Base-by-base conservation (phyloP, 2,888 invertebrate genomes). In the Arctia plantaginis region DNA sequence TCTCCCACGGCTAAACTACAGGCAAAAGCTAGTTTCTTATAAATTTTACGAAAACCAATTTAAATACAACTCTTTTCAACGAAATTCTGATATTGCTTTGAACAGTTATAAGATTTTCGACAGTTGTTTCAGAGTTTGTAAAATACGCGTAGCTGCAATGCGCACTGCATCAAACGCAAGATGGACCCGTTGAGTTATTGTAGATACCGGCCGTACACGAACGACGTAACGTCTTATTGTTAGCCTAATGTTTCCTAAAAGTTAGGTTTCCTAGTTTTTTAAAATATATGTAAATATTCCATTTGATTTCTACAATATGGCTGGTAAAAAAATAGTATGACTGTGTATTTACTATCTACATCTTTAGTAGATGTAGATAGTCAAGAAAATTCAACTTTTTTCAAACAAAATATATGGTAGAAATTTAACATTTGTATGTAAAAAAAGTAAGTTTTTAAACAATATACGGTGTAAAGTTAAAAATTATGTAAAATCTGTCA, bases 81-180 rank as follows among this genome's bases (percentile, higher is more conserved):
- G 10, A 13, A n/a, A n/a, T 6, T 55, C 27, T 39, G 39, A 35
- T 15, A 66, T 13, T 13, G 13, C 39, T 66, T 33, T 39, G 6
- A 66, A 66, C 23, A 65, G n/a, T n/a, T n/a, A 23, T 66, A n/a
- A 66, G 1, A 39, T 39, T 66, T 7, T 6, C 23, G 2, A n/a
- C 23, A 35, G 15, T 18, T 69, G 47, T 71, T 71, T 68, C 66
- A 47, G 69, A 62, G 68, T 85, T 86, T 85, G 80, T 86, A 86
- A 89, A 88, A 89, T 88, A 87, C 88, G 79, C 72, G 75, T 67
- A 86, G 86, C 85, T 85, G 87, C 86, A 86, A 76, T 84, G 86
- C 82, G 82, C 87, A 88, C 85, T 92, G 88, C 88, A 92, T 91
- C 90, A 91, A 88, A 86, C 87, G 84, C 86, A 86, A 76, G 87